Evolutionary conservation across 2,113 vertebrate species (phyloP).

Genomic region (Coreoperca whiteheadi): DNA sequence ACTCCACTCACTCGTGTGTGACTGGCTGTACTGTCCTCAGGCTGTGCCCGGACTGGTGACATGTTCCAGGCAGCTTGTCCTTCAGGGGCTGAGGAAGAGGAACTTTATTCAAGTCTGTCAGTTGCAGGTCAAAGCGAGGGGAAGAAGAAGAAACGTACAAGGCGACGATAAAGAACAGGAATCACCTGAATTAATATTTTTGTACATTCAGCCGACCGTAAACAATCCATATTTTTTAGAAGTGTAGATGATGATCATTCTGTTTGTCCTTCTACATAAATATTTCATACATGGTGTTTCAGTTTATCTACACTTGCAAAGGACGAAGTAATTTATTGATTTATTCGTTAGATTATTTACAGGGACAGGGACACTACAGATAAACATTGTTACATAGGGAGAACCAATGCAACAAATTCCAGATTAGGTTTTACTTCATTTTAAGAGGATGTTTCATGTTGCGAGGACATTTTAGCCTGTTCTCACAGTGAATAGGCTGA

Average conservation of each 20-base stretch:
- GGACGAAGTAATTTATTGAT: background rate
- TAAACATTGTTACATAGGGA: background rate
- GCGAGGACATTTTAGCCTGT: background rate
- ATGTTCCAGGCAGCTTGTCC: conserved; percentile 31
- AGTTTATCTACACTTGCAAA: background rate
- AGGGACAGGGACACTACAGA: background rate
- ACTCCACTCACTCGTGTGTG: conserved; percentile 25
- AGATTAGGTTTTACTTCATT: too few relatives aligned
- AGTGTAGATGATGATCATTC: background rate
- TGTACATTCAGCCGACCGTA: background rate
- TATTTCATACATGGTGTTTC: background rate
- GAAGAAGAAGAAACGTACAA: background rate
- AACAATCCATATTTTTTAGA: background rate
- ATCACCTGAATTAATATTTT: background rate
- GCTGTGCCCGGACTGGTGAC: conserved; percentile 8
- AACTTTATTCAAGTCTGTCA: conserved; percentile 29
- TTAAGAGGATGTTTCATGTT: background rate
- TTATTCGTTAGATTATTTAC: background rate
- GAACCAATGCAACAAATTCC: background rate
- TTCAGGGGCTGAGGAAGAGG: conserved; percentile 17
- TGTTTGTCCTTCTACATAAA: background rate
- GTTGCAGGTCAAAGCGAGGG: conserved; percentile 13
- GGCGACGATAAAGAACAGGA: background rate
- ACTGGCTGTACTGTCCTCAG: conserved; percentile 24
- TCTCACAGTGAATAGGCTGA: background rate